These are phyloP conservation scores for Hoplias malabaricus DNA, from an alignment of 2,113 vertebrate genomes.

Conservation along the genomic window DNA sequence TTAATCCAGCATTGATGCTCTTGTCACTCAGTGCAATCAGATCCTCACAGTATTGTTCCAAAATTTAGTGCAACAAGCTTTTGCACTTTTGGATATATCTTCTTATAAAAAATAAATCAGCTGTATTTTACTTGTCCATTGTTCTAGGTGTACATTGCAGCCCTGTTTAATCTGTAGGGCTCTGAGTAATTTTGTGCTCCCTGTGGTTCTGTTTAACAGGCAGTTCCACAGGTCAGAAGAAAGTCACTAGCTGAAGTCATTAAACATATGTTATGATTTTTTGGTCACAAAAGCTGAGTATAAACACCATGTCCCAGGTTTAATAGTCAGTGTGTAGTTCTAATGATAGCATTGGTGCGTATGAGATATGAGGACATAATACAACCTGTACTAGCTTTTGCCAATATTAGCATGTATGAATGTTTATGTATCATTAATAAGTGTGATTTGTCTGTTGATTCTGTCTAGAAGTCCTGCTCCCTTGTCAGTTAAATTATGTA, in stretches of 20 bases:
- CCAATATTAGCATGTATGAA: neutral
- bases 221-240: slow-evolving; percentile 8
- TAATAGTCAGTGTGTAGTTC: neutral
- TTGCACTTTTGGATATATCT: neutral
- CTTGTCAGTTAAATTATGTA: neutral
- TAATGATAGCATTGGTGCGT: neutral
- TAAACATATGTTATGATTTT: neutral
- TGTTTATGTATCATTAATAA: neutral
- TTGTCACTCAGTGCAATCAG: neutral
- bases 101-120: neutral
- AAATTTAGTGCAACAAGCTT: neutral
- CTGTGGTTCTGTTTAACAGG: neutral
- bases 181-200: neutral
- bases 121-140: neutral
- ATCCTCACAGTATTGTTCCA: neutral
- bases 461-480: neutral
- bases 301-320: slow-evolving; percentile 2
- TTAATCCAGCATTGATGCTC: neutral
- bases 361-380: neutral
- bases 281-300: neutral
- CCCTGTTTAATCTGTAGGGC: neutral
- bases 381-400: neutral
- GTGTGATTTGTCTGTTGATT: neutral
- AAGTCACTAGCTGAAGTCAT: slow-evolving; percentile 1
- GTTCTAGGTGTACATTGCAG: neutral